Base-by-base conservation (phyloP, 2,113 vertebrate genomes). In the Empidonax alnorum region DNA sequence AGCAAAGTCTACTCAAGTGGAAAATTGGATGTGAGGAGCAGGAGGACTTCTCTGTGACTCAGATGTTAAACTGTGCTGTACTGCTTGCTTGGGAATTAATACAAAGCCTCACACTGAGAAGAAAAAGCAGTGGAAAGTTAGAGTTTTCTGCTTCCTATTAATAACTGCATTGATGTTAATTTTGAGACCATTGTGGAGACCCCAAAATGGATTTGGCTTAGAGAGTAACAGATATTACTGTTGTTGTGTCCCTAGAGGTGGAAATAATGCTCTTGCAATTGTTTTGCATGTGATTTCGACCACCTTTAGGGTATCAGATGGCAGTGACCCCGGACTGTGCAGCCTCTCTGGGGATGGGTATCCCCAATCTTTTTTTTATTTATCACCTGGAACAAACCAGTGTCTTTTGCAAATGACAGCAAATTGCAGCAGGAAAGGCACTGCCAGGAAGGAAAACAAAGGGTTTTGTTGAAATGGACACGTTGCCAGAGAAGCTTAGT, bases 1-100 rank as follows among this genome's bases (percentile, higher is more conserved):
- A 79, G 39, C 80, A n/a, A 66, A 89, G 39, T 65, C 83, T 91
- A 50, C 61, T 97, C 93, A 91, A 4, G 35, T 97, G 96, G 95
- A 97, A 97, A 97, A 97, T 97, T 97, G 94, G 87, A 93, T 96
- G 39, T 28, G 87, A 84, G 80, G 80, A 91, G 86, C 63, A 80
- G 46, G 44, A 84, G 49, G 71, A 89, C 14, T 86, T 93, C 39
- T 76, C 33, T 80, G 67, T 46, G 76, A 20, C 55, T 93, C 55
- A 4, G 52, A 35, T 90, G 86, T 52, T 76, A 21, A 7, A 37
- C 61, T 59, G 59, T 1, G 7, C 65, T 77, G 1, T 27, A 1
- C 33, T 75, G 67, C 61, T 44, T 35, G 42, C 47, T 42, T 37
- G 55, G 35, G 37, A 84, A 44, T 83, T 83, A 27, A 55, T 9